Base-by-base conservation (phyloP, 1,140 invertebrate species). In the Caenorhabditis latens region DNA sequence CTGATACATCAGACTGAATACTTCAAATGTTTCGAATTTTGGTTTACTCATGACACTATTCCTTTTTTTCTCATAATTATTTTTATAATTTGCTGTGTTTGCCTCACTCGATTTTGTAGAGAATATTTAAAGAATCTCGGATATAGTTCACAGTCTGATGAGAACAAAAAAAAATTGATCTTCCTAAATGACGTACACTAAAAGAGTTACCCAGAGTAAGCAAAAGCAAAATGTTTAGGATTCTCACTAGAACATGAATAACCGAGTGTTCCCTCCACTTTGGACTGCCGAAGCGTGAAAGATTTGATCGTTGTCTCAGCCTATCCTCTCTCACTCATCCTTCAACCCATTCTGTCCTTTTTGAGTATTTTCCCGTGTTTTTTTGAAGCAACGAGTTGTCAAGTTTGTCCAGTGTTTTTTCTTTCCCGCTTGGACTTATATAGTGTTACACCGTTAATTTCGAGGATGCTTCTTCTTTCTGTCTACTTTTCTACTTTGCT, bases 291-390 rank as follows among this genome's bases (percentile, higher is more conserved):
- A 61, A 84, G 61, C 71, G 71, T 50, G 46, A 79, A 79, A 53
- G 71, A 79, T 79, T 50, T 79, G 71, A 79, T 79, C 71, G 46
- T 50, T 79, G 43, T 79, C 71, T 79, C 6, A 53, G 9, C 40
- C 6, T 65, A 9, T 14, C 24, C 67, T 48, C 43, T 50, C 63
- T 11, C 63, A 40, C 61, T 79, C 71, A 79, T 79, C 71, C 43
- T 79, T 79, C 71, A 8, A 79, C 71, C 40, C 46, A 65, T 84
- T 84, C 55, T 46, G 55, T 58, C 83, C 83, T 84, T 84, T 58
- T 83, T 40, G 46, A 40, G 50, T 53, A 43, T 83, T 43, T 61
- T 82, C 53, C 11, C 24, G 8, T 61, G 82, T 83, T 57, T 57
- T 83, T 83, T 55, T 24, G 11, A 11, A 46, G 19, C 53, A 7